phyloP scores from a whole-genome alignment of 2,888 invertebrate species.

The Tupiocoris notatus region DNA sequence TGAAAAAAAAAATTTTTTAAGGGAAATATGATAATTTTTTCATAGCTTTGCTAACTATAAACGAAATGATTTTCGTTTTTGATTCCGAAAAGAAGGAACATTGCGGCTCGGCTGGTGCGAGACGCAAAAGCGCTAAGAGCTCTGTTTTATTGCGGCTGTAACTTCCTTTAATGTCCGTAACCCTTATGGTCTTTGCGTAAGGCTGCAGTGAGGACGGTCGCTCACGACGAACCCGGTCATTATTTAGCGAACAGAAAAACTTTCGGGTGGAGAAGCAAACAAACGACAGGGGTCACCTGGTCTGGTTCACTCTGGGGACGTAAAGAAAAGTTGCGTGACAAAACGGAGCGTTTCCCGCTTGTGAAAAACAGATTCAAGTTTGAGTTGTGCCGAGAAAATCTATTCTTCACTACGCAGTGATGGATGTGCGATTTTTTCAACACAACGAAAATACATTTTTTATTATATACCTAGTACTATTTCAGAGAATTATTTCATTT shows the following conservation, averaged over 20 bases:
- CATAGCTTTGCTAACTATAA: no score
- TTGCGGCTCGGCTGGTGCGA: background rate
- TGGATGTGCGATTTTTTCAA: no score
- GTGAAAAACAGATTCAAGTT: no score
- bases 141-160: constrained; percentile 24
- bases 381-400: no score
- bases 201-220: background rate
- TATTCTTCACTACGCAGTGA: no score
- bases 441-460: no score
- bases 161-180: constrained; percentile 29
- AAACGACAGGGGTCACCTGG: background rate
- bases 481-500: no score
- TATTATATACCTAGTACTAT: no score
- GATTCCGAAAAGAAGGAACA: background rate
- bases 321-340: background rate
- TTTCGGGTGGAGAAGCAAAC: background rate
- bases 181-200: background rate
- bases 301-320: background rate
- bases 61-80: no score
- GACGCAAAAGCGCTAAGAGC: background rate
- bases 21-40: no score
- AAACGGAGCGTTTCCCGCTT: background rate
- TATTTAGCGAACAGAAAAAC: background rate
- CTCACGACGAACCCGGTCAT: background rate
- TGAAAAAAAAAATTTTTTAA: no score